A percentile compares a stretch with the other conserved stretches of the same genome.
phyloP scores from a whole-genome alignment of 2,113 vertebrate species.

The Zosterops pallidus region DNA sequence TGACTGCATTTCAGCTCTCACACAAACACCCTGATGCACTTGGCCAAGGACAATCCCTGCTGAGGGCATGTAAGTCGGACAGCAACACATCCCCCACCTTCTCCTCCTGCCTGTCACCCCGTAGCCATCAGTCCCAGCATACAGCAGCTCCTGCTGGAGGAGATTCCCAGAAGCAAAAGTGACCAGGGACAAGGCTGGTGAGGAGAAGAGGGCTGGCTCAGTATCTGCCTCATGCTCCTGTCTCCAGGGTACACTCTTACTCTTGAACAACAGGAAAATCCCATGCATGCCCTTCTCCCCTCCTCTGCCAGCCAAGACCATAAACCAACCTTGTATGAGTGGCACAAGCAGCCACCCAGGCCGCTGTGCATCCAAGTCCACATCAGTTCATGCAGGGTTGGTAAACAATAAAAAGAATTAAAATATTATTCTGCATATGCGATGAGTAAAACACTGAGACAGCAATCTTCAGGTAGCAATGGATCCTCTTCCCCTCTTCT shows the following conservation, averaged over 20 bases:
- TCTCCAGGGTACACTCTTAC: neutral
- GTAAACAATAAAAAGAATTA: neutral
- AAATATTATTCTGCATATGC: neutral
- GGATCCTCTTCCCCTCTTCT: neutral
- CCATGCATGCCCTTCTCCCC: neutral
- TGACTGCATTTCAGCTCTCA: neutral
- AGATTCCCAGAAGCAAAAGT: neutral
- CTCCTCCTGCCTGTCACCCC: neutral
- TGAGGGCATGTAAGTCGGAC: neutral
- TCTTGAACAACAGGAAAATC: neutral
- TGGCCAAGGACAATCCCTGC: slow-evolving; percentile 1
- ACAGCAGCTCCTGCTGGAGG: neutral
- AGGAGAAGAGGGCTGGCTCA: neutral
- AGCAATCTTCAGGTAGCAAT: neutral
- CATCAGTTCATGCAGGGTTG: neutral
- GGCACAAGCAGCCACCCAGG: neutral
- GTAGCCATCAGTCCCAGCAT: neutral
- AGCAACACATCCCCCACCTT: neutral
- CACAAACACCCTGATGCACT: neutral
- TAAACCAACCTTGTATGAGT: neutral
- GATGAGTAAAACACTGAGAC: neutral
- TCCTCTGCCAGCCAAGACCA: neutral
- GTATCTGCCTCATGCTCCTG: neutral
- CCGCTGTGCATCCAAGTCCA: neutral
- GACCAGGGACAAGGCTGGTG: neutral